Conservation (phyloP, 2,888 invertebrate species). For the Drosophila neotestacea region DNA sequence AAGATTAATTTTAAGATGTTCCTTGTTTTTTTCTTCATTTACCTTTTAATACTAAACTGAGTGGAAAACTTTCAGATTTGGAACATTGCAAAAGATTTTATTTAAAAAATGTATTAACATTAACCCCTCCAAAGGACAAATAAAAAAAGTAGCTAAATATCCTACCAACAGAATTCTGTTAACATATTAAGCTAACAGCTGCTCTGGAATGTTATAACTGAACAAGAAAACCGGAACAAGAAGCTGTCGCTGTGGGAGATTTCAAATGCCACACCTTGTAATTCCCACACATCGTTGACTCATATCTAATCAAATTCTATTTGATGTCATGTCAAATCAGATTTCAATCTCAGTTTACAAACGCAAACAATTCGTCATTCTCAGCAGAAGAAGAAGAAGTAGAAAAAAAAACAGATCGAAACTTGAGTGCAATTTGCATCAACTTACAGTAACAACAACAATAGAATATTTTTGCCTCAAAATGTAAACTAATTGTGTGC, state of each 20-base stretch:
- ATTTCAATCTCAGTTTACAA: constrained; percentile 42
- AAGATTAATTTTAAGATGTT: too few species aligned
- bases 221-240: constrained; percentile 9
- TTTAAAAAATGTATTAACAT: too few species aligned
- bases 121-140: too few species aligned
- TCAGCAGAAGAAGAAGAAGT: constrained; percentile 10
- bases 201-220: background rate
- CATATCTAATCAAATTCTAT: constrained; percentile 35
- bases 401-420: constrained; percentile 46
- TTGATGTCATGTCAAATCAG: constrained; percentile 40
- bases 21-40: too few species aligned
- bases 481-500: constrained; percentile 69
- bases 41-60: too few species aligned
- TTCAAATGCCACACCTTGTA: constrained; percentile 6
- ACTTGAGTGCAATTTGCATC: constrained; percentile 57
- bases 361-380: constrained; percentile 48
- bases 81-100: too few species aligned
- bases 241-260: background rate
- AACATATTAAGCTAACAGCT: background rate
- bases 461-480: constrained; percentile 51
- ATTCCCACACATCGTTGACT: constrained; percentile 34
- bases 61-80: too few species aligned
- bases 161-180: background rate
- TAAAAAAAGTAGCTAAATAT: background rate
- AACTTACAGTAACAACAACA: constrained; percentile 38